A percentile compares a stretch with the other conserved stretches of the same genome.
phyloP scores from a whole-genome alignment of 2,888 invertebrate species.

The Mesorhabditis sp. region DNA sequence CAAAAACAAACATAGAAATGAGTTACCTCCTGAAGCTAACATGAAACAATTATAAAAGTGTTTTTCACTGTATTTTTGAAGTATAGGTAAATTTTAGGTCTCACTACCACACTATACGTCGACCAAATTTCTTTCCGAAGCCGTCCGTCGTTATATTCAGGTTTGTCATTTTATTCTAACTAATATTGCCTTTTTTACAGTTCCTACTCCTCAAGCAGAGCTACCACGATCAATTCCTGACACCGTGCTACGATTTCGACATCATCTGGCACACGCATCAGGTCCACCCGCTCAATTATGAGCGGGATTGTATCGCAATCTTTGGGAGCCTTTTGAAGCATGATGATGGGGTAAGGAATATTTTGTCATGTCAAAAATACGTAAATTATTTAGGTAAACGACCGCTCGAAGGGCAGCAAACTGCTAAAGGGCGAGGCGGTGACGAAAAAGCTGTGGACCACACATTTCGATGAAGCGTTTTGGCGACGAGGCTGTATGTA shows the following conservation, averaged over 20 bases:
- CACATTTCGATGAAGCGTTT: slow-evolving; percentile 60
- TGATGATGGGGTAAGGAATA: slow-evolving; percentile 59
- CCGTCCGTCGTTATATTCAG: slow-evolving; percentile 55
- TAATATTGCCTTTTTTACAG: slow-evolving; percentile 32
- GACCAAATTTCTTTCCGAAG: slow-evolving; percentile 59
- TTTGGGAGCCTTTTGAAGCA: slow-evolving; percentile 60
- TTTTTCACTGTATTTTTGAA: too few relatives aligned
- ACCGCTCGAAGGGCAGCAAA: slow-evolving; percentile 60
- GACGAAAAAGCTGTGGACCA: slow-evolving; percentile 61
- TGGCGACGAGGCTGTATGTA: slow-evolving; percentile 61
- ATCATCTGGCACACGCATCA: slow-evolving; percentile 64
- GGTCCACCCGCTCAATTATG: slow-evolving; percentile 53
- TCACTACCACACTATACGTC: slow-evolving; percentile 62
- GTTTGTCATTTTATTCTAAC: slow-evolving; percentile 21
- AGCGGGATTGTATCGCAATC: slow-evolving; percentile 51
- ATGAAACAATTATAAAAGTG: too few relatives aligned
- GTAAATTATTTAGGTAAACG: slow-evolving; percentile 54
- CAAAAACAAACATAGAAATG: neutral
- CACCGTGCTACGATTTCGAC: slow-evolving; percentile 64
- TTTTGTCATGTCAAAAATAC: slow-evolving; percentile 10
- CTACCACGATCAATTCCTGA: slow-evolving; percentile 61
- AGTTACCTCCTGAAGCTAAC: too few relatives aligned
- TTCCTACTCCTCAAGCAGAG: slow-evolving; percentile 61
- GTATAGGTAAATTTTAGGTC: slow-evolving; percentile 52
- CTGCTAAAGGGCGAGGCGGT: slow-evolving; percentile 59